These are phyloP conservation scores for Sericinus montela DNA, from an alignment of 2,888 invertebrate species.

Conservation along the genomic window DNA sequence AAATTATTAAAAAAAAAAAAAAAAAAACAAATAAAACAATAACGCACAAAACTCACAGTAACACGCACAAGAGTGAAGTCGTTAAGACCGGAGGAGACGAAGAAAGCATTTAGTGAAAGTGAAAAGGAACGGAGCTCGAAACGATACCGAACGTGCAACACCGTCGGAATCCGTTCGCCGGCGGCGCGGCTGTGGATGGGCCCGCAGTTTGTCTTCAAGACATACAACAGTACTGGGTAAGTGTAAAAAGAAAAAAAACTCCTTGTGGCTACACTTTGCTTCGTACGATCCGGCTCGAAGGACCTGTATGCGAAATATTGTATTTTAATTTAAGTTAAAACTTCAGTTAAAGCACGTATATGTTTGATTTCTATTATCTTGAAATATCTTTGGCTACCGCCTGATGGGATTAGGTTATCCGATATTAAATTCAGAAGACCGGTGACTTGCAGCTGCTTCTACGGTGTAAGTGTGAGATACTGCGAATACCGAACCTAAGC, in stretches of 20 bases:
- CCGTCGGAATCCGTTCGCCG: conserved; percentile 27
- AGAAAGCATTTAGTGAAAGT: conserved; percentile 44
- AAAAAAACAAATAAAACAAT: background rate
- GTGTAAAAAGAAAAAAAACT: conserved; percentile 24
- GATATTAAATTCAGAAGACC: too few relatives aligned
- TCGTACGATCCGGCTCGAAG: background rate
- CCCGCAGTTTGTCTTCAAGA: conserved; percentile 99
- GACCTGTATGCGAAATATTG: background rate
- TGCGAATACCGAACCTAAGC: too few relatives aligned
- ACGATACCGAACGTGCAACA: conserved; percentile 21
- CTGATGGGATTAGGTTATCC: too few relatives aligned
- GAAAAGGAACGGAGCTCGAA: conserved; percentile 22
- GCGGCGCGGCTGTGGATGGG: conserved; percentile 95
- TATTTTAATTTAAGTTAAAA: too few relatives aligned
- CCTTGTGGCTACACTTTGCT: background rate
- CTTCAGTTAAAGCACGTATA: too few relatives aligned
- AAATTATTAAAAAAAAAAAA: too few relatives aligned
- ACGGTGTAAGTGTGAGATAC: too few relatives aligned
- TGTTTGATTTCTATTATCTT: too few relatives aligned
- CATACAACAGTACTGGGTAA: conserved; percentile 89
- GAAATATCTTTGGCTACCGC: too few relatives aligned
- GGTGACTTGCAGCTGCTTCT: too few relatives aligned
- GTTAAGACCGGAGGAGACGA: conserved; percentile 41
- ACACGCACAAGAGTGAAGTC: conserved; percentile 40
- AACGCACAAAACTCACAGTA: conserved; percentile 14